Base-by-base conservation (phyloP, 1,140 invertebrate species). In the Zophobas atratus region DNA sequence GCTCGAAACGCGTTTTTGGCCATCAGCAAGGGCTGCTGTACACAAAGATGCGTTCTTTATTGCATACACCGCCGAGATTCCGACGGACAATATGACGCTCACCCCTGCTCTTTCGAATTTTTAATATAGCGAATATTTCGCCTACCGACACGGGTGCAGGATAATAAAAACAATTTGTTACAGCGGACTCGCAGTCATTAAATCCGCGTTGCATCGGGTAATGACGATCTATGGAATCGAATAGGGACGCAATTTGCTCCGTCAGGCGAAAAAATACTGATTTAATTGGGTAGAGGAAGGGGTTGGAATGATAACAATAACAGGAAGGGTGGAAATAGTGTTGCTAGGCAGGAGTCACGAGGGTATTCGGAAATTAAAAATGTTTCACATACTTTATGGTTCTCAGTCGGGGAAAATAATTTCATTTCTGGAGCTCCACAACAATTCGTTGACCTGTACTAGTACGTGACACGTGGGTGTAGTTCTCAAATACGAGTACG, bases 1-100 rank as follows among this genome's bases (percentile, higher is more conserved):
- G n/a, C 56, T 60, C 56, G 2, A 36, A 60, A 60, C 60, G 60
- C 60, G 38, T 67, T 67, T 67, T 39, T 67, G 60, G 33, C 60
- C 60, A 67, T 67, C 60, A 67, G 38, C 8, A 67, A 67, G 60
- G 60, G 36, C 38, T 67, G 6, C 38, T 67, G 60, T 67, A 67
- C 60, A 67, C 60, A 67, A 67, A 67, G 60, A 67, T 67, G 60
- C 60, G 60, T 67, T 67, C 60, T 67, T 67, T 67, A 67, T 67
- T 67, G 60, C 60, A 67, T 67, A 67, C 39, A 67, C 60, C 39
- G 60, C 39, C 60, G 60, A 67, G 60, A 67, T 67, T 67, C 60
- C 60, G n/a, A 67, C 60, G 38, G 39, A 43, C 39, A 67, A 67
- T 67, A 67, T 67, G 60, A 67, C 60, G 60, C 38, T 67, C 60